Conservation (phyloP, 1,140 invertebrate species). For the Heliconius eleuchia region DNA sequence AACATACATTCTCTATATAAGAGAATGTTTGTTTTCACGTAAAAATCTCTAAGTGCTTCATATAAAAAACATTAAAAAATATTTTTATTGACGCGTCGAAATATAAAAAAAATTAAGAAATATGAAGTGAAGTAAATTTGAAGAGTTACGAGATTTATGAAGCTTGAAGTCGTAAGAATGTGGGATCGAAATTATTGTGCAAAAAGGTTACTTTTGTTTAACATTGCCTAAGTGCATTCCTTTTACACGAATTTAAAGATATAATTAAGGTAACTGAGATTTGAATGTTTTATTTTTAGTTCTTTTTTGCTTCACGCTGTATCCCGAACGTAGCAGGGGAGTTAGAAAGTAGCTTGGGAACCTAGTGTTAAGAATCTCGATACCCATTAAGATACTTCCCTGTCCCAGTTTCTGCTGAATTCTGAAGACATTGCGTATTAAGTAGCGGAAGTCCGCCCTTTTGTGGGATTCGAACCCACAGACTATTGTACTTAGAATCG, state of each 20-base stretch:
- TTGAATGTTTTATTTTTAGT: no score
- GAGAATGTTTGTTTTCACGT: not conserved
- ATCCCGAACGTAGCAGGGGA: no score
- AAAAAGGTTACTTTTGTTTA: not conserved
- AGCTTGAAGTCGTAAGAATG: conserved; percentile 10
- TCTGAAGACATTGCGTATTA: no score
- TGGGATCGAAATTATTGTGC: conserved; percentile 9
- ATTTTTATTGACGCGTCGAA: not conserved
- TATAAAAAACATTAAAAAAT: not conserved
- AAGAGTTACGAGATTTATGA: conserved; percentile 9
- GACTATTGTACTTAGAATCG: no score
- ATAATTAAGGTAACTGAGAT: no score
- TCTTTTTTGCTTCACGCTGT: no score
- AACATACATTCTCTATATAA: not conserved
- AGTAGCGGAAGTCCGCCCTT: no score
- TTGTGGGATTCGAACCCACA: no score
- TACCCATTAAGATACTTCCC: no score
- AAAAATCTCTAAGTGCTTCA: not conserved
- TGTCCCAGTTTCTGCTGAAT: no score
- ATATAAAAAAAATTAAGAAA: conserved; percentile 6
- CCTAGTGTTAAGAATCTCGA: no score
- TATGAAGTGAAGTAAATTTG: conserved; percentile 12
- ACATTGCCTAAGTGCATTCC: conserved; percentile 7
- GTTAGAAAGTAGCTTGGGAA: no score
- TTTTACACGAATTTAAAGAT: not conserved